phyloP scores from a whole-genome alignment of 2,797 vertebrate genomes.

The Lateolabrax maculatus region DNA sequence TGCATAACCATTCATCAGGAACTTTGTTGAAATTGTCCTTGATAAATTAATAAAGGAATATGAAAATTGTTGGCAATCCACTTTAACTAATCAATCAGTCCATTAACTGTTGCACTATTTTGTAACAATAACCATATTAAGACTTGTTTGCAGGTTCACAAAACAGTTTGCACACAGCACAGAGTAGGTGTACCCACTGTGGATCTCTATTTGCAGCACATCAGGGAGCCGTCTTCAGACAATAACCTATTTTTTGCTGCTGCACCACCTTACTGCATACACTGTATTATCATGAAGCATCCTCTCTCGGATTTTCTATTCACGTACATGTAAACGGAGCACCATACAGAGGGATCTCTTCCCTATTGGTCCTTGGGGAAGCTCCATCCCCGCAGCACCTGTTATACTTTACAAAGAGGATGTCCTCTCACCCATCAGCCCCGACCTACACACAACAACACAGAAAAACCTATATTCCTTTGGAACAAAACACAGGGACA shows the following conservation, averaged over 20 bases:
- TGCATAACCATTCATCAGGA: not conserved
- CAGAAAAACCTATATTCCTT: slow-evolving; percentile 45
- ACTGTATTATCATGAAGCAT: slow-evolving; percentile 17
- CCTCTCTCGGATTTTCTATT: slow-evolving; percentile 35
- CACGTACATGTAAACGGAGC: slow-evolving; percentile 33
- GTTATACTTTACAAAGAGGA: slow-evolving; percentile 51
- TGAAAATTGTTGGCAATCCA: not conserved
- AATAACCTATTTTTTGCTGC: not conserved
- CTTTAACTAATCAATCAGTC: not conserved
- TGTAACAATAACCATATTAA: not conserved
- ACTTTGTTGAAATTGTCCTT: not conserved
- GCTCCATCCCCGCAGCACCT: slow-evolving; percentile 58
- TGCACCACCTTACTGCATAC: not conserved
- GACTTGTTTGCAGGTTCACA: not conserved
- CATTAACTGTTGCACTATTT: not conserved
- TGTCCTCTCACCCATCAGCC: slow-evolving; percentile 42
- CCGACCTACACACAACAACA: slow-evolving; percentile 57
- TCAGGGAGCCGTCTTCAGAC: not conserved
- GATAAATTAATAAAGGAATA: not conserved
- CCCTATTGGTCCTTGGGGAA: slow-evolving; percentile 53
- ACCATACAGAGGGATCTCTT: slow-evolving; percentile 13
- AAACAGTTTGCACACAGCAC: not conserved
- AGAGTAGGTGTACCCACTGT: not conserved
- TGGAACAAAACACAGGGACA: slow-evolving; percentile 47
- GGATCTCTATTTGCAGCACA: not conserved